Conservation (phyloP, 2,888 invertebrate species). For the Rotaria socialis region DNA sequence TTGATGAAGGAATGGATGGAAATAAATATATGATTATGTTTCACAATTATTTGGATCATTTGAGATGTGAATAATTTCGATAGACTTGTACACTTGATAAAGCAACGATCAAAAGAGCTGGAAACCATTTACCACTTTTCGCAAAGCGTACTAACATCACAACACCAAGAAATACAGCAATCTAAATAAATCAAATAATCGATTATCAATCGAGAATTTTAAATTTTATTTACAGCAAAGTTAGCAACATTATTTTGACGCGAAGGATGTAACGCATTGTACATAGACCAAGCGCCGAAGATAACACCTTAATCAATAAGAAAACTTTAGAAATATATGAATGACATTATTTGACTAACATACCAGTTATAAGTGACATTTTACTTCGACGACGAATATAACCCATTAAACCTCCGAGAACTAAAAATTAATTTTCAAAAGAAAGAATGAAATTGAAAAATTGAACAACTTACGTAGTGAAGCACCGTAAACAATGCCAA, state of each 20-base stretch:
- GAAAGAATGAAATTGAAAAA: background rate
- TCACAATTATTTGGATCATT: background rate
- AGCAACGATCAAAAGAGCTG: background rate
- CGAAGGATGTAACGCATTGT: background rate
- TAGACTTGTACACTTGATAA: background rate
- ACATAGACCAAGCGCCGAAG: background rate
- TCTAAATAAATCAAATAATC: background rate
- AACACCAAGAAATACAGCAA: background rate
- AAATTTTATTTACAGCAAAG: background rate
- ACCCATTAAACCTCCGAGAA: background rate
- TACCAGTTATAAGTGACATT: background rate
- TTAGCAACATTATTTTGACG: conserved; percentile 28
- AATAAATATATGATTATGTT: too few species aligned
- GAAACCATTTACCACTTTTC: background rate
- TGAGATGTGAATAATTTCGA: conserved; percentile 4
- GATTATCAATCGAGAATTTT: background rate
- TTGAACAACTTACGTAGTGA: background rate
- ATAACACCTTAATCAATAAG: background rate
- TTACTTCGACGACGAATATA: background rate
- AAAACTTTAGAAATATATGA: too few species aligned
- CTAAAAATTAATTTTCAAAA: background rate
- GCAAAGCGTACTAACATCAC: background rate
- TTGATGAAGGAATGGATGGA: background rate
- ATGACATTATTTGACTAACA: background rate
- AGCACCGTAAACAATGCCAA: background rate